Evolutionary conservation across 1,140 invertebrate genomes (phyloP).

Genomic region (Aphaenogaster rudis): DNA sequence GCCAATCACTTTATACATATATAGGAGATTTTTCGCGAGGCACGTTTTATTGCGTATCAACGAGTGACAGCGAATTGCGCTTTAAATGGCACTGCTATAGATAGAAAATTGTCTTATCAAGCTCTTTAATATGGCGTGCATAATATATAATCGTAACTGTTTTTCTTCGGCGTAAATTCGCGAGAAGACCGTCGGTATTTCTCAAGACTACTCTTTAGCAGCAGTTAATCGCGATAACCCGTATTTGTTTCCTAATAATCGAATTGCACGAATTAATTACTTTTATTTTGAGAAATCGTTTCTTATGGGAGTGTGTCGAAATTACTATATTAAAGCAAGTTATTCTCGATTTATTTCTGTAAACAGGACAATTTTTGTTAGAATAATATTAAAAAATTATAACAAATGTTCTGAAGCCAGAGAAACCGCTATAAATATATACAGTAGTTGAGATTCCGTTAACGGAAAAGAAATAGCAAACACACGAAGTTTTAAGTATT

Average conservation of each 20-base stretch:
- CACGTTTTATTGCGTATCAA: conserved; percentile 23
- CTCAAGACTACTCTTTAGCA: not conserved
- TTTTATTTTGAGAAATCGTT: not conserved
- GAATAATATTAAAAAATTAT: not conserved
- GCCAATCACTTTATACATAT: not conserved
- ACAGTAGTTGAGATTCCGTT: not conserved
- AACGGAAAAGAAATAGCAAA: not conserved
- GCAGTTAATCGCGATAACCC: conserved; percentile 38
- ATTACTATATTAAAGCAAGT: not conserved
- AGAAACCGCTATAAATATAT: not conserved
- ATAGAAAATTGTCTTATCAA: conserved; percentile 59
- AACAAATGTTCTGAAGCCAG: not conserved
- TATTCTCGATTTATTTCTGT: not conserved
- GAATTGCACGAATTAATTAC: conserved; percentile 22
- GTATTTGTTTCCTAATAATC: not conserved
- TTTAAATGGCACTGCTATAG: conserved; percentile 21
- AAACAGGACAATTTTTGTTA: not conserved
- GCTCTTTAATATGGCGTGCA: conserved; percentile 37
- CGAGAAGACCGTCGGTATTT: conserved; percentile 11
- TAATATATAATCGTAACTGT: conserved; percentile 46
- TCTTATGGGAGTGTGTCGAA: not conserved
- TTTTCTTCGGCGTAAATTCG: conserved; percentile 23
- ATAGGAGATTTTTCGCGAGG: not conserved
- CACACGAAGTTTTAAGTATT: not conserved
- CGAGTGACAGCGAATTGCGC: conserved; percentile 13